Base-by-base conservation (phyloP, 2,113 vertebrate species). In the Dicentrarchus labrax region DNA sequence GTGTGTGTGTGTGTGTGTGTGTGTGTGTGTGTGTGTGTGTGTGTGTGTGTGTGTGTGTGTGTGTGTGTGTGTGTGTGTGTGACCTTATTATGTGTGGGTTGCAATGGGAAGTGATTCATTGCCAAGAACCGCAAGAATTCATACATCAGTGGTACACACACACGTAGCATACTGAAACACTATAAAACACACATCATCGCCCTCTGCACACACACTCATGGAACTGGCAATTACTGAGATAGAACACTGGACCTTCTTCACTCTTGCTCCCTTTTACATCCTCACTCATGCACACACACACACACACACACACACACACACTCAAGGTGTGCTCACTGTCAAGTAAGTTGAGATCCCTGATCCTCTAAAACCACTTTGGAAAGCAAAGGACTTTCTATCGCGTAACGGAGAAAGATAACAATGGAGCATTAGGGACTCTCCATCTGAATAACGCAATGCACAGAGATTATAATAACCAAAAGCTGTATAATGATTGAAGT, bases 31-130 rank as follows among this genome's bases (percentile, higher is more conserved):
- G 39, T 53, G 30, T 7, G 53, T 17, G 43, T 17, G 66, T 51
- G 47, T 69, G 51, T 41, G 30, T 30, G 30, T 30, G 30, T 30
- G 30, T 30, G 30, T 30, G 36, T 24, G 39, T 53, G 30, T 7
- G 53, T 17, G 51, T 56, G 21, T 24, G 69, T 45, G 53, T 45
- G 53, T 19, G 22, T 60, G 16, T 60, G 41, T 59, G 3, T 61
- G 72, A 74, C 43, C 59, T 41, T 76, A 53, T 41, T 53, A 22
- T 65, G 16, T 45, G 48, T 41, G 48, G 61, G 73, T 17, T 45
- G 16, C 47, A 64, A 47, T 4, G 0, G 30, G 59, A 62, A 65
- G 48, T 76, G 73, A 65, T 43, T 76, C 36, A 54, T 76, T 43
- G 48, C 48, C 48, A 38, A 39, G 47, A 64, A 75, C 47, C 30